Evolutionary conservation across 2,888 invertebrate genomes (phyloP).

Genomic region (Limulus polyphemus): DNA sequence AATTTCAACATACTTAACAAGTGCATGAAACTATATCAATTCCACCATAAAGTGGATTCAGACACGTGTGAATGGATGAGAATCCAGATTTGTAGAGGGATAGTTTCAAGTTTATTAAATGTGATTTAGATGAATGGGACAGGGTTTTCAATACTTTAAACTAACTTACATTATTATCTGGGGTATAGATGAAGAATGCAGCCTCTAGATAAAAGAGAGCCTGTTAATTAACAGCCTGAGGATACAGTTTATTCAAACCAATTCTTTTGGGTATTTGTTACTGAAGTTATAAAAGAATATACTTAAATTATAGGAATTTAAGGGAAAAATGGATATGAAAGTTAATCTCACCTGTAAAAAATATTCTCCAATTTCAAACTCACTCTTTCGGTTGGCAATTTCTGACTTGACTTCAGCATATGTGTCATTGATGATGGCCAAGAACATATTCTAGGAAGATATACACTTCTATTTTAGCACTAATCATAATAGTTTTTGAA

Average conservation of each 20-base stretch:
- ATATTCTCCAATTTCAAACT: constrained; percentile 48
- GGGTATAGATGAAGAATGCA: neutral
- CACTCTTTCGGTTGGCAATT: constrained; percentile 43
- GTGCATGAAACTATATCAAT: too few species aligned
- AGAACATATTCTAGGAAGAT: constrained; percentile 54
- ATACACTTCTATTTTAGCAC: neutral
- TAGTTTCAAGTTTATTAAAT: too few species aligned
- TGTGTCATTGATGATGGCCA: constrained; percentile 66
- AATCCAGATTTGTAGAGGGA: too few species aligned
- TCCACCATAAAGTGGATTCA: too few species aligned
- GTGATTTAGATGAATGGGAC: too few species aligned
- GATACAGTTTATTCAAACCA: too few species aligned
- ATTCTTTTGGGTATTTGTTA: too few species aligned
- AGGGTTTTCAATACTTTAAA: neutral
- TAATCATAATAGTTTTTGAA: constrained; percentile 1
- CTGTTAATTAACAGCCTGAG: neutral
- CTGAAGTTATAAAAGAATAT: too few species aligned
- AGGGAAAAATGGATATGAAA: neutral
- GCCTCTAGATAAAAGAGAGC: neutral
- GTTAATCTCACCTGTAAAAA: constrained; percentile 37
- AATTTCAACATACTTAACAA: too few species aligned
- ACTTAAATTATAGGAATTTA: neutral
- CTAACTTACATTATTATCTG: neutral
- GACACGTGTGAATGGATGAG: too few species aligned
- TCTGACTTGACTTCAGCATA: constrained; percentile 60